These are phyloP conservation scores for Folsomia candida DNA, from an alignment of 2,888 invertebrate genomes.

Conservation along the genomic window DNA sequence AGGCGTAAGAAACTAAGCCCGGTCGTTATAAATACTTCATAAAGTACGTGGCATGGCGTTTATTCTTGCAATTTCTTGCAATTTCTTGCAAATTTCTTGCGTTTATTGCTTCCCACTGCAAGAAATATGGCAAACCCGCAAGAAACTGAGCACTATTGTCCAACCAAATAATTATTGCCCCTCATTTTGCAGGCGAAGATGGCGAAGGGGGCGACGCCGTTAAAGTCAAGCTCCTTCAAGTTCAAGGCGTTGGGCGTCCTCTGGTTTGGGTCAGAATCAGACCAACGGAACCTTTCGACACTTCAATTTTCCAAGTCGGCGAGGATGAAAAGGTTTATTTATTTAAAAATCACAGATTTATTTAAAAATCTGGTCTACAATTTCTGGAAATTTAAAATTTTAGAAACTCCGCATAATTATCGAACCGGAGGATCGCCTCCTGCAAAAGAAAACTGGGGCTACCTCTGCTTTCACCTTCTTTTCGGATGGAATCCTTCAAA, in stretches of 20 bases:
- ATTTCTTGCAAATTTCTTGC: too few species aligned
- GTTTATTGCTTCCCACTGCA: too few species aligned
- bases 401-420: constrained; percentile 14
- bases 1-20: too few species aligned
- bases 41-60: too few species aligned
- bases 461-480: constrained; percentile 2
- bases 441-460: not conserved
- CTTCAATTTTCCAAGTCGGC: constrained; percentile 31
- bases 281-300: constrained; percentile 30
- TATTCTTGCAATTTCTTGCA: too few species aligned
- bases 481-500: constrained; percentile 32
- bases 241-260: constrained; percentile 25
- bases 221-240: not conserved
- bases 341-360: constrained; percentile 1
- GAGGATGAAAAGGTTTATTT: constrained; percentile 28
- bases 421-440: constrained; percentile 21
- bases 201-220: not conserved
- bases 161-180: too few species aligned
- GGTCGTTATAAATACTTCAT: too few species aligned
- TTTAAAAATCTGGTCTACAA: not conserved
- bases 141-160: too few species aligned
- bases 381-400: not conserved
- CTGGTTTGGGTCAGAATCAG: constrained; percentile 44
- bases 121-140: too few species aligned
- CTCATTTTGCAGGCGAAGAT: not conserved